Evolutionary conservation across 2,888 invertebrate genomes (phyloP).

Genomic region (Prosapia bicincta): DNA sequence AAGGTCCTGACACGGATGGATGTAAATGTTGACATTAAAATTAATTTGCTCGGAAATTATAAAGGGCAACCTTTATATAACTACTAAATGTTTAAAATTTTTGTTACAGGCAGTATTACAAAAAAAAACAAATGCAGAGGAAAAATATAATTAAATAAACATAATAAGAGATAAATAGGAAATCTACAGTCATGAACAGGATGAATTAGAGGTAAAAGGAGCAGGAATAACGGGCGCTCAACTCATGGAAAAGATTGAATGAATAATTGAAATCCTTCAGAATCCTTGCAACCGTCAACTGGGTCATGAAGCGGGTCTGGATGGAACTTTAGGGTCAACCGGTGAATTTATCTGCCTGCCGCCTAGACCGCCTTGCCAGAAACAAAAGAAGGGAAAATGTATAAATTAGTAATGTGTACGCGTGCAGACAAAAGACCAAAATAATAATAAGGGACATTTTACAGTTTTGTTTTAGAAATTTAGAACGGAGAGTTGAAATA

Average conservation of each 20-base stretch:
- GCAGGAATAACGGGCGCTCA: neutral
- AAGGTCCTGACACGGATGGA: no score
- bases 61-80: no score
- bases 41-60: no score
- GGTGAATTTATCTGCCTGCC: neutral
- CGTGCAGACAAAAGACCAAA: neutral
- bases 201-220: no score
- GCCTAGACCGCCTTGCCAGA: neutral
- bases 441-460: neutral
- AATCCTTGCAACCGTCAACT: neutral
- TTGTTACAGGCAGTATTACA: no score
- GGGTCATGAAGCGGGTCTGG: neutral
- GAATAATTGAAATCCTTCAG: neutral
- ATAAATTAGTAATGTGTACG: neutral
- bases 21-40: no score
- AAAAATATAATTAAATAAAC: no score
- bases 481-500: no score
- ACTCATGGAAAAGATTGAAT: neutral
- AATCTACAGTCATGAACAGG: no score
- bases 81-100: no score
- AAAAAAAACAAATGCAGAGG: no score
- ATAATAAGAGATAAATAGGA: no score
- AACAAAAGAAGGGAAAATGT: neutral
- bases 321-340: neutral
- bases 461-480: neutral